phyloP scores from a whole-genome alignment of 2,888 invertebrate species.

The Campopleginae sp. region DNA sequence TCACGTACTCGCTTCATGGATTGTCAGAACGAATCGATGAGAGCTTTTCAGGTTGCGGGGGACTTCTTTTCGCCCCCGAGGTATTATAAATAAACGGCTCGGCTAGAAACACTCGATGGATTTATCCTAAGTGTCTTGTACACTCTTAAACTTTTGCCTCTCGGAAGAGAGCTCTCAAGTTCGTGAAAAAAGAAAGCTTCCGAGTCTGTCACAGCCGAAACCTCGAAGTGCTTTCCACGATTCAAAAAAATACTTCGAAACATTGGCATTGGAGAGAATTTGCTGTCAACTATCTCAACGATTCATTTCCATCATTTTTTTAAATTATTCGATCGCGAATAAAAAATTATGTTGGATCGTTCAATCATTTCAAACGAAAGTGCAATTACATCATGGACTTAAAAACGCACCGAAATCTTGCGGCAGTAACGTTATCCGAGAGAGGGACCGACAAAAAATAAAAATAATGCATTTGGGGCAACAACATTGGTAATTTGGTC shows the following conservation, averaged over 20 bases:
- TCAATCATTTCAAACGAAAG: neutral
- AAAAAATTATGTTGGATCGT: neutral
- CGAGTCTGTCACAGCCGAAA: neutral
- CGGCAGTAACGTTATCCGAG: slow-evolving; percentile 7
- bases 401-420: neutral
- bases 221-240: neutral
- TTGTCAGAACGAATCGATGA: slow-evolving; percentile 28
- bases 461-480: slow-evolving; percentile 60
- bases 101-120: slow-evolving; percentile 47
- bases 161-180: neutral
- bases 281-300: neutral
- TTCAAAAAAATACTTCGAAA: neutral
- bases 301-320: neutral
- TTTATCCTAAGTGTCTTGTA: slow-evolving; percentile 26
- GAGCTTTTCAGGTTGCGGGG: slow-evolving; percentile 20
- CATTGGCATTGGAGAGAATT: neutral
- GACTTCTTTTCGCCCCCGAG: slow-evolving; percentile 42
- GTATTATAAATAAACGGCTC: slow-evolving; percentile 60
- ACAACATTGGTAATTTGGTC: slow-evolving; percentile 54
- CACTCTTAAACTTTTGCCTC: slow-evolving; percentile 8
- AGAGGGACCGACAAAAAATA: slow-evolving; percentile 11
- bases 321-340: neutral
- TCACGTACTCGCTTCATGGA: neutral
- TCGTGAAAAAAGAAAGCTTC: neutral
- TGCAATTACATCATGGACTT: slow-evolving; percentile 56